Evolutionary conservation across 92 coral and sea anemone genomes (phyloP), one percentile per base, ranked within the genome.

Genomic region (Montipora capitata): DNA sequence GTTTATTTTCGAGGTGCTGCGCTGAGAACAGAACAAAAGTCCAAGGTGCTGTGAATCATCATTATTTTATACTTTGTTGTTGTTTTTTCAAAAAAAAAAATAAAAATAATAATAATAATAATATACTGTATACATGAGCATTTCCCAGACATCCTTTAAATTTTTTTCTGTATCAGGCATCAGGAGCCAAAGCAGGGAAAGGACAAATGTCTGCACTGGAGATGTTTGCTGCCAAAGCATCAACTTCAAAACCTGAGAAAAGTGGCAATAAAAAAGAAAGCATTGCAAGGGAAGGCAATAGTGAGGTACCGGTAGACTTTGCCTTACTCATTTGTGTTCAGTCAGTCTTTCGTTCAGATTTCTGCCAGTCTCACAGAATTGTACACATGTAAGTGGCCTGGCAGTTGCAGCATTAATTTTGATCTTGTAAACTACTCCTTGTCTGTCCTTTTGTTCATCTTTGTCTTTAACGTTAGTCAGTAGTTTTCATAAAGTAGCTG

Each of bases 131-230:
- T 9, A 8, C 40, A 4, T 10, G 4, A 12, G 10, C 2, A 2
- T 8, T 35, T 8, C 8, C n/a, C 1, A 2, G 4, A 39, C 72
- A 20, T 9, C 2, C 13, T 63, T 3, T 16, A 4, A 67, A 3
- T 12, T 67, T 35, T 10, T 3, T 15, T 61, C 0, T 38, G 11
- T 1, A 3, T 3, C 44, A 81, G 85, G 45, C 15, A 8, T 13
- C 68, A 11, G 40, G 27, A 38, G 68, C 79, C 74, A 85, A 86
- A 44, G 8, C 93, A 64, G 89, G 74, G 76, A 93, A 93, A 78
- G 96, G 96, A 42, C 96, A 93, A 66, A 74, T 93, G 43, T 85
- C 93, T 35, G 85, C 79, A 2, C 43, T 93, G 89, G 93, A 91
- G 40, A 93, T 93, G 96, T 93, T 93, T 81, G 78, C 93, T 12